Base-by-base conservation (phyloP, 2,888 invertebrate species). In the Neocrepidodera transversa region DNA sequence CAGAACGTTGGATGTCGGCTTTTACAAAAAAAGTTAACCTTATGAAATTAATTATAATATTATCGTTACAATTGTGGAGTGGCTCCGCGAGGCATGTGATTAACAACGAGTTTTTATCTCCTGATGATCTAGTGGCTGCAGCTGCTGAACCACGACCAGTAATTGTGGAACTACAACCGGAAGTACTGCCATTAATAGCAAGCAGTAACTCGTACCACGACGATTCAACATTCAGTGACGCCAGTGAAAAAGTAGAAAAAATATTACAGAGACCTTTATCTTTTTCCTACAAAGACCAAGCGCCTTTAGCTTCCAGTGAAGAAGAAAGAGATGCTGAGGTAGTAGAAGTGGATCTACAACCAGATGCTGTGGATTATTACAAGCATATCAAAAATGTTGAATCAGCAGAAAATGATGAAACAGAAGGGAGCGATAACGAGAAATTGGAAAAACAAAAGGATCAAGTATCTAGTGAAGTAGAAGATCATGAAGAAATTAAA, bases 221-320 rank as follows among this genome's bases (percentile, higher is more conserved):
- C 57, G 65, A 53, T 38, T 52, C 62, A 13, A 61, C 65, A 10
- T 35, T 64, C 38, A 66, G 64, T 62, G 64, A 55, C 45, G 74
- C 74, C 23, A 74, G 74, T 70, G 73, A 73, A 67, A 71, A 70
- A 63, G 65, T 74, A 17, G 74, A 76, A 58, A 78, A 77, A 64
- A 58, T 74, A 20, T 63, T 78, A 7, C 65, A 67, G 20, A 70
- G 65, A 32, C 78, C 76, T 10, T n/a, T 74, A 14, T 69, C 72
- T 1, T 77, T 76, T 62, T 73, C 74, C 1, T 75, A 71, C 49
- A 60, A 63, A 2, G 52, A 56, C 20, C 43, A 65, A 38, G 50
- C 60, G 14, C 42, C 51, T 8, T 35, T 38, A 16, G 49, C 53
- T 1, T 13, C 43, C 1, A 30, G 28, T 8, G 42, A 38, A 38